Conservation (phyloP, 2,888 invertebrate genomes). For the Plagodis pulveraria region DNA sequence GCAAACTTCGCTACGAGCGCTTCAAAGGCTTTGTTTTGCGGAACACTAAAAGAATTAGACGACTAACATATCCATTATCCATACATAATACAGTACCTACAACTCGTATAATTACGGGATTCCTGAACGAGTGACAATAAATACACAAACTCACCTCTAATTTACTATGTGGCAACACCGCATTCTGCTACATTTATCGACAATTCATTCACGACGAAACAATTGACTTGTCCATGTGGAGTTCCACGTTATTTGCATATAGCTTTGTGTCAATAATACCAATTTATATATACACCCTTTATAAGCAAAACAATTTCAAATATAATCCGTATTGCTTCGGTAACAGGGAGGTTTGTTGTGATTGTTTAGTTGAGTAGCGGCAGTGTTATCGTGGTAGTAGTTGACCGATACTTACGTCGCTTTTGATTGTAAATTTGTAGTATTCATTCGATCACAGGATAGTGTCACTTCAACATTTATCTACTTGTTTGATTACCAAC, state of each 20-base stretch:
- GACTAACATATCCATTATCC: neutral
- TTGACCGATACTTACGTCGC: conserved; percentile 12
- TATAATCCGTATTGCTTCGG: neutral
- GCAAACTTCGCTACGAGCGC: too few relatives aligned
- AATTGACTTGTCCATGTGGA: conserved; percentile 35
- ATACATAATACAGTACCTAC: neutral
- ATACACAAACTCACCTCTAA: conserved; percentile 10
- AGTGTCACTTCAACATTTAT: too few relatives aligned
- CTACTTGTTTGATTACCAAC: too few relatives aligned
- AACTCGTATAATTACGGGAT: neutral
- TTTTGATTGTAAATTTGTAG: conserved; percentile 13
- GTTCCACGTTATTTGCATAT: conserved; percentile 38
- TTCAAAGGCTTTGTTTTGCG: too few relatives aligned
- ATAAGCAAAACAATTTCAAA: neutral
- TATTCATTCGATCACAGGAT: neutral
- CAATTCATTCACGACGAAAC: conserved; percentile 31
- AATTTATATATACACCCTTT: conserved; percentile 6
- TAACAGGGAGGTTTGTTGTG: neutral
- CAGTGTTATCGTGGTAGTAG: conserved; percentile 1
- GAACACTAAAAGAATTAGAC: neutral
- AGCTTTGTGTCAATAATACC: conserved; percentile 33
- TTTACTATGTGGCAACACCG: conserved; percentile 10
- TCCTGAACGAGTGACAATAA: conserved; percentile 2
- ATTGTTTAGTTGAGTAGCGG: neutral
- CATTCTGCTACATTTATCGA: conserved; percentile 22